Conservation (phyloP, 2,888 invertebrate genomes). For the Eupithecia inturbata region DNA sequence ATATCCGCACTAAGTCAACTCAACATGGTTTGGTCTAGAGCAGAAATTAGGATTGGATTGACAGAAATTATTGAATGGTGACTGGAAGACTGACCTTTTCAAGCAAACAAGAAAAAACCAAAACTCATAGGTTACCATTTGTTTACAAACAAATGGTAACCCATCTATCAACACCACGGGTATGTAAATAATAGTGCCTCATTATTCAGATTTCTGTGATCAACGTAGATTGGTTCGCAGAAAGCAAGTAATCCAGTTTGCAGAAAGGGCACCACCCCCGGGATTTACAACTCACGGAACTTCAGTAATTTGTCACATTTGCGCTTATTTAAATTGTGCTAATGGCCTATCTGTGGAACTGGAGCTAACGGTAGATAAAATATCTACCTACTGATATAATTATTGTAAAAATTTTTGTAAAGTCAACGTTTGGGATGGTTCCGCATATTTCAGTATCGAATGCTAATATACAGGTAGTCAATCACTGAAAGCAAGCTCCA, state of each 20-base stretch:
- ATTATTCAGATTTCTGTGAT: too few species aligned
- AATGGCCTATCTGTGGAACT: background rate
- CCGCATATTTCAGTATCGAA: too few species aligned
- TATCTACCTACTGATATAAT: too few species aligned
- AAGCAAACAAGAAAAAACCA: too few species aligned
- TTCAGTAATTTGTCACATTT: slow-evolving; percentile 45
- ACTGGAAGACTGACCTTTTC: background rate
- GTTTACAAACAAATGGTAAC: background rate
- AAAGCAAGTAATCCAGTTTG: background rate
- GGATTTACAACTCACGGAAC: slow-evolving; percentile 42
- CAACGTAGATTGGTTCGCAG: background rate
- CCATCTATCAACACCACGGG: background rate
- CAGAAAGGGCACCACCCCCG: slow-evolving; percentile 34
- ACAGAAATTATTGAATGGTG: background rate
- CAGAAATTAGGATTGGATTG: background rate
- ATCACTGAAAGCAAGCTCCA: too few species aligned
- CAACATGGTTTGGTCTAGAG: background rate
- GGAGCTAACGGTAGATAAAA: background rate
- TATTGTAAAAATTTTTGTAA: too few species aligned
- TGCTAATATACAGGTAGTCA: too few species aligned
- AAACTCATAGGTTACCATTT: too few species aligned
- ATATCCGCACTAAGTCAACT: background rate
- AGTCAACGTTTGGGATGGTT: background rate
- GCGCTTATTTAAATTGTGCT: background rate
- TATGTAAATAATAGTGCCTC: too few species aligned